A percentile compares a stretch with the other conserved stretches of the same genome.
Evolutionary conservation across 2,888 invertebrate species (phyloP).

Genomic region (Theretra japonica): DNA sequence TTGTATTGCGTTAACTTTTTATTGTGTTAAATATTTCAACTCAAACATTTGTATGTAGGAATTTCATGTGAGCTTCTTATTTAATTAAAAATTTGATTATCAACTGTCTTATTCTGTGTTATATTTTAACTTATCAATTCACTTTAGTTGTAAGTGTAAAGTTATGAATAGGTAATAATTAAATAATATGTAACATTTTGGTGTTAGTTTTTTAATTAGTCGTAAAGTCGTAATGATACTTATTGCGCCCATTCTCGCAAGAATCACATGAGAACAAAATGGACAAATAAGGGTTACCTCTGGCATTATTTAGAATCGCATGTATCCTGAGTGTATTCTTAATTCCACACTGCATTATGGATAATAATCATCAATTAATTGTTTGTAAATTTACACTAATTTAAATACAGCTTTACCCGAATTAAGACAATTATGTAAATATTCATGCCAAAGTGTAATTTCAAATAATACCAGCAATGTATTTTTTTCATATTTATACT

Average conservation of each 20-base stretch:
- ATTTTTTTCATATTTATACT: neutral
- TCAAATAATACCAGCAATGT: neutral
- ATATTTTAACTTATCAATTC: neutral
- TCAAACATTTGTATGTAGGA: neutral
- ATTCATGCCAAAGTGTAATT: constrained; percentile 18
- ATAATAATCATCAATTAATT: neutral
- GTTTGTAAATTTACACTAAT: neutral
- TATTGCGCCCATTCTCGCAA: neutral
- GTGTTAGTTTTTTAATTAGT: neutral
- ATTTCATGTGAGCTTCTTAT: neutral
- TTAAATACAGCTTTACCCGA: constrained; percentile 2
- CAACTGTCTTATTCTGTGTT: neutral
- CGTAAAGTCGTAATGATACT: neutral
- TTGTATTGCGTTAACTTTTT: constrained; percentile 3
- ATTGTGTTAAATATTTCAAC: neutral
- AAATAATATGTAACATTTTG: neutral
- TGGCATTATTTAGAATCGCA: neutral
- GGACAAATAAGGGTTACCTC: no score
- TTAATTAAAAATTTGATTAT: neutral
- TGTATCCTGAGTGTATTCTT: neutral
- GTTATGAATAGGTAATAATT: constrained; percentile 5
- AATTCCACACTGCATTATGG: neutral
- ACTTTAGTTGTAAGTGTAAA: neutral
- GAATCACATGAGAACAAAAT: neutral
- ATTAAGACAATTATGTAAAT: constrained; percentile 8